Conservation (phyloP, 2,113 vertebrate genomes). For the Sphyrna mokarran region DNA sequence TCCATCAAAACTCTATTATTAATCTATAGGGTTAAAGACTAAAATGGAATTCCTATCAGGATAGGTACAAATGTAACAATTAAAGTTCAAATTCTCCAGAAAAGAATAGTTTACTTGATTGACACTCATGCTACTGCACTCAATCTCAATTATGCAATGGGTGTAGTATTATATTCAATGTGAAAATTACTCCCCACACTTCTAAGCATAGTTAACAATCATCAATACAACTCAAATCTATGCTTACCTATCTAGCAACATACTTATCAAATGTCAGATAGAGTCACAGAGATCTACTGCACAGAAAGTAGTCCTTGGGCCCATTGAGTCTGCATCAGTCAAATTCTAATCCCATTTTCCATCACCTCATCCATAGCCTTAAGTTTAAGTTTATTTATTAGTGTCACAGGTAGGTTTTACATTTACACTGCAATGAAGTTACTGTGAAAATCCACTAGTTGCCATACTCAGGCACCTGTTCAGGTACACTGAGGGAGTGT, state of each 20-base stretch:
- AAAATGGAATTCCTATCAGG: too few relatives aligned
- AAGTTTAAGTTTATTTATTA: too few relatives aligned
- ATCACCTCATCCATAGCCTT: too few relatives aligned
- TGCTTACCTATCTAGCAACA: background rate
- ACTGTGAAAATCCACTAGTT: too few relatives aligned
- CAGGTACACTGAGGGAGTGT: too few relatives aligned
- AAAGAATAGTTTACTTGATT: background rate
- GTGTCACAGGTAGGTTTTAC: too few relatives aligned
- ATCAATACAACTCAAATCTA: background rate
- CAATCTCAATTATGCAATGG: background rate
- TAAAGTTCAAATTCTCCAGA: background rate
- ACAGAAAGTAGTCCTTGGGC: too few relatives aligned
- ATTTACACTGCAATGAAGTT: too few relatives aligned
- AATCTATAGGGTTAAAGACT: background rate
- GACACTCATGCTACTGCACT: background rate
- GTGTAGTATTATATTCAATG: background rate
- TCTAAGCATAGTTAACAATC: background rate
- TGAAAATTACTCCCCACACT: background rate
- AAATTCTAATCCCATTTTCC: too few relatives aligned
- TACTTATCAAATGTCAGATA: background rate
- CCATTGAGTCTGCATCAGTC: too few relatives aligned
- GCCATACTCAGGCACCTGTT: too few relatives aligned
- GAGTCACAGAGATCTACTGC: too few relatives aligned
- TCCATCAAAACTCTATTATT: background rate
- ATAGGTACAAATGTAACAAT: background rate